Percentiles rank a stretch among this genome's conserved stretches.
Evolutionary conservation across 2,113 vertebrate species (phyloP).

Genomic region (Odontophorus gujanensis): DNA sequence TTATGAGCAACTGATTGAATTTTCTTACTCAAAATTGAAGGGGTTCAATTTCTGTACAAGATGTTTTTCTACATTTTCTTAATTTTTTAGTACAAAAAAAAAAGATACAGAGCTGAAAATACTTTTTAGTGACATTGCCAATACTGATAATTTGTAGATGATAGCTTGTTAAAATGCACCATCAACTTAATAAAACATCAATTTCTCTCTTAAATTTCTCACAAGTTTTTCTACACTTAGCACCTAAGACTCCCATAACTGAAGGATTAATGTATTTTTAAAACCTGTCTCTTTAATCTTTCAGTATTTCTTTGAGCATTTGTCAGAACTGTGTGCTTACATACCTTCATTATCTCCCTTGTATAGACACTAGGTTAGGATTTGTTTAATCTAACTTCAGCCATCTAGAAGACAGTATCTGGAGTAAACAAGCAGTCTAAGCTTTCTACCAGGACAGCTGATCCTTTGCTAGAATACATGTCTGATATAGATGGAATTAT

Average conservation of each 20-base stretch:
- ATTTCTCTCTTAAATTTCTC: slow-evolving; percentile 1
- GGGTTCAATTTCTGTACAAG: not conserved
- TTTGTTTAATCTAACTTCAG: slow-evolving; percentile 37
- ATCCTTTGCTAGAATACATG: not conserved
- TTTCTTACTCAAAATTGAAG: not conserved
- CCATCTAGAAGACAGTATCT: not conserved
- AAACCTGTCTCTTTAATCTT: slow-evolving; percentile 66
- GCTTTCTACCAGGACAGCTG: slow-evolving; percentile 54
- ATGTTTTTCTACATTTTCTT: not conserved
- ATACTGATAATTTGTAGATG: not conserved
- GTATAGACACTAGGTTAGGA: slow-evolving; percentile 21
- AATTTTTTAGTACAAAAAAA: not conserved
- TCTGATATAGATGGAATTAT: slow-evolving; percentile 12
- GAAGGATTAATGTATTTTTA: slow-evolving; percentile 68
- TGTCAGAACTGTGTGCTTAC: slow-evolving; percentile 58
- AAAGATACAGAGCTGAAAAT: not conserved
- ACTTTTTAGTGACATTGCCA: not conserved
- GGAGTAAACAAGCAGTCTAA: slow-evolving; percentile 35
- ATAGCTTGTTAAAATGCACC: slow-evolving; percentile 44
- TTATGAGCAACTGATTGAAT: not conserved
- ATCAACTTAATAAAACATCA: slow-evolving; percentile 23
- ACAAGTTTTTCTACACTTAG: not conserved
- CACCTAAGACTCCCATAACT: slow-evolving; percentile 31
- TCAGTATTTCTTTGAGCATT: slow-evolving; percentile 53
- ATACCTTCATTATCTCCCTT: slow-evolving; percentile 47